phyloP scores from a whole-genome alignment of 2,113 vertebrate genomes.

The Loxodonta africana region DNA sequence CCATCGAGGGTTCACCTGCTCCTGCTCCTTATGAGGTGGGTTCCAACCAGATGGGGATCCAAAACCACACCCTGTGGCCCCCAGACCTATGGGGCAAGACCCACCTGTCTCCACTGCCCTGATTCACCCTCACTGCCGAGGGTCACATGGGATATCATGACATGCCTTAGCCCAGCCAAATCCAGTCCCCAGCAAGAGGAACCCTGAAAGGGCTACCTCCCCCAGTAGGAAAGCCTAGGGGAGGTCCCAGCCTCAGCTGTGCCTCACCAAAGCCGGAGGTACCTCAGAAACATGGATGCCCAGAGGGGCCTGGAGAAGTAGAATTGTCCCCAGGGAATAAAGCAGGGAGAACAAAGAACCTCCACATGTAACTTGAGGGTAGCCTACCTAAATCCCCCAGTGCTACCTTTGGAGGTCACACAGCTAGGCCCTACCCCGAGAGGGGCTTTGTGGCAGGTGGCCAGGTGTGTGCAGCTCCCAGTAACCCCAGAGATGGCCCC shows the following conservation, averaged over 20 bases:
- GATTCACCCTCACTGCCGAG: fast-evolving
- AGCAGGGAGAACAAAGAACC: background rate
- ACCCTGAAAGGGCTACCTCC: background rate
- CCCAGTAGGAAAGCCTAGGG: background rate
- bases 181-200: background rate
- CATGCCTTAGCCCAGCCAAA: background rate
- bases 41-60: background rate
- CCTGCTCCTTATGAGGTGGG: background rate
- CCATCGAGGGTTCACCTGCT: too few species aligned
- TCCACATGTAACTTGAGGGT: fast-evolving
- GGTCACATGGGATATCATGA: background rate
- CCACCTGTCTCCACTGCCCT: too few species aligned
- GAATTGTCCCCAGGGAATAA: background rate
- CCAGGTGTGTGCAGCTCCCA: background rate
- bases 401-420: background rate
- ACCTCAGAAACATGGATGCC: background rate
- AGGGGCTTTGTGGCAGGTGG: too few species aligned
- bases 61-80: background rate
- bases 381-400: fast-evolving
- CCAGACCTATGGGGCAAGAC: too few species aligned
- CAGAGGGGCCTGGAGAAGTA: background rate
- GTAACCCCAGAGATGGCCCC: background rate
- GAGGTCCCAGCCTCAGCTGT: background rate
- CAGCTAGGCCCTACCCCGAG: background rate
- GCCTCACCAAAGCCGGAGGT: background rate